A percentile compares a stretch with the other conserved stretches of the same genome.
Evolutionary conservation across 1,140 invertebrate genomes (phyloP).

Genomic region (Zophobas atratus): DNA sequence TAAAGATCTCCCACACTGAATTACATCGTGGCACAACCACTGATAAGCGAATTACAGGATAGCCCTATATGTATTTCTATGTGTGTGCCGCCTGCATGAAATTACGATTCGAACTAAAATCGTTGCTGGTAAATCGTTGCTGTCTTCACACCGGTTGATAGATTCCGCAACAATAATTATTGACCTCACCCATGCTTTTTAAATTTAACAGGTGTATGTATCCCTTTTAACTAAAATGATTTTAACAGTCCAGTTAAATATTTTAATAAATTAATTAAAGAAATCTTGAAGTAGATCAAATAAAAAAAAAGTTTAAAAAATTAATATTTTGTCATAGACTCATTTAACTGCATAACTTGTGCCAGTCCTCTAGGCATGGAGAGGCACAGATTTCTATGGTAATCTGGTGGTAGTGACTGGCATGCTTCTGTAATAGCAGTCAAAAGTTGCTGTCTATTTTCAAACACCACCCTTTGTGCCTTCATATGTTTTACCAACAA

Average conservation of each 20-base stretch:
- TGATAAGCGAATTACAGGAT: too few species aligned
- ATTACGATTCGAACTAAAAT: too few species aligned
- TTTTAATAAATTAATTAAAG: not conserved
- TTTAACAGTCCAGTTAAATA: not conserved
- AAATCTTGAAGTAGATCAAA: not conserved
- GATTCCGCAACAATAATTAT: too few species aligned
- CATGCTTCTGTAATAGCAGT: not conserved
- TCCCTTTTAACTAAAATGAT: too few species aligned
- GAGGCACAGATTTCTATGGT: not conserved
- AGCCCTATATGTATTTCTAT: too few species aligned
- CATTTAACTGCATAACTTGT: not conserved
- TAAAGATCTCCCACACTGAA: too few species aligned
- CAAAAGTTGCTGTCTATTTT: not conserved
- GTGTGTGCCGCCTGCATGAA: too few species aligned
- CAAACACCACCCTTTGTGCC: not conserved
- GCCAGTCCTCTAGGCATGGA: not conserved
- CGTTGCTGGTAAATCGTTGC: too few species aligned
- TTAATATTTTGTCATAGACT: not conserved
- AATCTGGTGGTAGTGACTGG: not conserved
- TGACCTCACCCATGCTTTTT: too few species aligned
- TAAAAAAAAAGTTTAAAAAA: not conserved
- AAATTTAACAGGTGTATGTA: too few species aligned
- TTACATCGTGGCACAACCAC: too few species aligned
- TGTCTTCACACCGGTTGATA: too few species aligned
- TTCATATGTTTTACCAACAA: not conserved